phyloP scores from a whole-genome alignment of 92 coral and sea anemone species.

The Montipora capitata region DNA sequence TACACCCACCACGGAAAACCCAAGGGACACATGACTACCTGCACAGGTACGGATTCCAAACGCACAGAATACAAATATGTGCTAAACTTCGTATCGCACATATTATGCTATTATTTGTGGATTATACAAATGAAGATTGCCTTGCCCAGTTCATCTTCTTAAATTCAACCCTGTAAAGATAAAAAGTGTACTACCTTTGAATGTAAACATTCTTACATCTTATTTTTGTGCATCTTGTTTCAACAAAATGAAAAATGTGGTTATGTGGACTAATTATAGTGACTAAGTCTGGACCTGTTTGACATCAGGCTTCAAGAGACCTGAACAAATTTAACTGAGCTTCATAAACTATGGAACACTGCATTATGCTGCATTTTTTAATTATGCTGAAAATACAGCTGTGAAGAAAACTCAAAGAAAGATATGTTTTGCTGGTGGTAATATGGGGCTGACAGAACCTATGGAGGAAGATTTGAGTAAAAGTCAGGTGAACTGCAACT shows the following conservation, averaged over 20 bases:
- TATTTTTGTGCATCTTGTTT: neutral
- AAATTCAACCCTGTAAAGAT: slow-evolving; percentile 3
- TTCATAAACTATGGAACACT: too few relatives aligned
- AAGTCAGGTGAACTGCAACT: slow-evolving; percentile 11
- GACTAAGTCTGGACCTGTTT: too few relatives aligned
- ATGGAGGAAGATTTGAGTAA: slow-evolving; percentile 29
- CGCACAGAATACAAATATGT: too few relatives aligned
- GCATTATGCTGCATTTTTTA: neutral
- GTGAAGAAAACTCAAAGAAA: slow-evolving; percentile 22
- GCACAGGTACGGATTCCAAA: too few relatives aligned
- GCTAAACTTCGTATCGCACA: too few relatives aligned
- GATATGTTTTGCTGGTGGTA: slow-evolving; percentile 15
- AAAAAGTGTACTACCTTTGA: neutral
- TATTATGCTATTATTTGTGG: neutral
- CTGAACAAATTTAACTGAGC: too few relatives aligned
- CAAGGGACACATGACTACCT: too few relatives aligned
- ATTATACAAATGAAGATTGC: neutral
- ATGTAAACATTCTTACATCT: neutral
- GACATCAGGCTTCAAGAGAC: too few relatives aligned
- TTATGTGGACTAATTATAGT: too few relatives aligned
- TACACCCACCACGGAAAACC: too few relatives aligned
- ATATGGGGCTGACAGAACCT: slow-evolving; percentile 32
- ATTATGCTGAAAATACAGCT: slow-evolving; percentile 2
- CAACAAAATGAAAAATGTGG: slow-evolving; percentile 2
- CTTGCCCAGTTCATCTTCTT: slow-evolving; percentile 5